Evolutionary conservation across 2,888 invertebrate genomes (phyloP), one percentile per base, ranked within the genome.

Genomic region (Steinernema scapterisci): DNA sequence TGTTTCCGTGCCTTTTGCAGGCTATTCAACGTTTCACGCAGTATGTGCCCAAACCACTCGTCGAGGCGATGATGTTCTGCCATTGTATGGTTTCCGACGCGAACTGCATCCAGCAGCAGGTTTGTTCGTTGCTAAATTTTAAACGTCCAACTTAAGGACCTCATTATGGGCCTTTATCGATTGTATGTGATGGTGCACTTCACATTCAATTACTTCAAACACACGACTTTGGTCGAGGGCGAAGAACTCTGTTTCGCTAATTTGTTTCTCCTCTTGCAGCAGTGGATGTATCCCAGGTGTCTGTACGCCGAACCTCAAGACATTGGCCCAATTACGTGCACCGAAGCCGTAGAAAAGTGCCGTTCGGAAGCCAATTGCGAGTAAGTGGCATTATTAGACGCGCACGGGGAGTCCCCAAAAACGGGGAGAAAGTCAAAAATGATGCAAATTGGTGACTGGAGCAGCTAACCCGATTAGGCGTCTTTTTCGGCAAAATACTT

Each of bases 61-160:
- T 81, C 19, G 85, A 86, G 73, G 78, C 83, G 13, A 72, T 86
- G 23, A 82, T 83, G 81, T 85, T 85, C 73, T 85, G 85, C 74
- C 84, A 84, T 72, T 85, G 85, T 74, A 76, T 82, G 11, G 75
- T 80, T 9, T 74, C 76, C 27, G 85, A 85, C 74, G 73, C 73
- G 31, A 75, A 74, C 2, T 85, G 85, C 79, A 72, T 79, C 13
- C 70, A 73, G 9, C 76, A 77, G 46, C 85, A 85, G 83, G 85
- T 85, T 44, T 21, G 75, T 75, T 38, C 45, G 31, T 23, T 43
- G 19, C 19, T 16, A 23, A 43, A 27, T 72, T 72, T 48, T 51
- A 46, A 51, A 23, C 51, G 43, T 72, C 52, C 51, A 51, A 63
- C 63, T 63, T 63, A 63, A 63, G 31, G 63, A 63, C 63, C 63